phyloP scores from a whole-genome alignment of 2,797 vertebrate genomes.

The Typhlichthys subterraneus region DNA sequence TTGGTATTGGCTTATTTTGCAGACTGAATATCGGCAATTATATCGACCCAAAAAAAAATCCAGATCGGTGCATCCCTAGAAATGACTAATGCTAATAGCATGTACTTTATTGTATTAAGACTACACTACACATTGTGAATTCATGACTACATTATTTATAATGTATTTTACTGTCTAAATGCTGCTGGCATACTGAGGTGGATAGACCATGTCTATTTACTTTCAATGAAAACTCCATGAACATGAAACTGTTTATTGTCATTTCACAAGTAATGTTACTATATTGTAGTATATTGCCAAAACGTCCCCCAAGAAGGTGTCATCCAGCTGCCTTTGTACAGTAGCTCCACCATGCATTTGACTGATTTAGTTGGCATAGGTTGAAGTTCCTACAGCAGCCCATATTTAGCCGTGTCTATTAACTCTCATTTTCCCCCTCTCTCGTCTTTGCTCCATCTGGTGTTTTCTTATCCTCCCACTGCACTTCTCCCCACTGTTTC shows the following conservation, averaged over 20 bases:
- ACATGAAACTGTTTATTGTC: slow-evolving; percentile 45
- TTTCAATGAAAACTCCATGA: slow-evolving; percentile 41
- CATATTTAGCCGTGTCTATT: slow-evolving; percentile 55
- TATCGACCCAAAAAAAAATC: too few relatives aligned
- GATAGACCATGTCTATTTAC: slow-evolving; percentile 22
- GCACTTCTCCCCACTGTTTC: slow-evolving; percentile 29
- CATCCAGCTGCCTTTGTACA: slow-evolving; percentile 26
- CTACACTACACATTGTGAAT: slow-evolving; percentile 19
- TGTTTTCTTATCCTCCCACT: slow-evolving; percentile 47
- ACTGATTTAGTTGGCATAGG: slow-evolving; percentile 32
- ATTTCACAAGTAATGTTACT: slow-evolving; percentile 20
- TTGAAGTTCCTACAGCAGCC: slow-evolving; percentile 28
- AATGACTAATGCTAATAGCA: too few relatives aligned
- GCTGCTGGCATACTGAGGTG: neutral
- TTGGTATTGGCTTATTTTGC: too few relatives aligned
- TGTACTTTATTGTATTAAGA: too few relatives aligned
- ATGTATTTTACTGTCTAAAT: too few relatives aligned
- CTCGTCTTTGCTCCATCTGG: slow-evolving; percentile 55
- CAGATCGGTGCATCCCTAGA: too few relatives aligned
- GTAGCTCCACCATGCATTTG: slow-evolving; percentile 18
- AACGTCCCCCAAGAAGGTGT: slow-evolving; percentile 9
- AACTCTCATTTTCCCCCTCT: slow-evolving; percentile 40
- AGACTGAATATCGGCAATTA: too few relatives aligned
- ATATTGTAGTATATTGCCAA: slow-evolving; percentile 17
- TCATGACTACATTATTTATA: neutral